Evolutionary conservation across 2,888 invertebrate species (phyloP).

Genomic region (Phania funesta): DNA sequence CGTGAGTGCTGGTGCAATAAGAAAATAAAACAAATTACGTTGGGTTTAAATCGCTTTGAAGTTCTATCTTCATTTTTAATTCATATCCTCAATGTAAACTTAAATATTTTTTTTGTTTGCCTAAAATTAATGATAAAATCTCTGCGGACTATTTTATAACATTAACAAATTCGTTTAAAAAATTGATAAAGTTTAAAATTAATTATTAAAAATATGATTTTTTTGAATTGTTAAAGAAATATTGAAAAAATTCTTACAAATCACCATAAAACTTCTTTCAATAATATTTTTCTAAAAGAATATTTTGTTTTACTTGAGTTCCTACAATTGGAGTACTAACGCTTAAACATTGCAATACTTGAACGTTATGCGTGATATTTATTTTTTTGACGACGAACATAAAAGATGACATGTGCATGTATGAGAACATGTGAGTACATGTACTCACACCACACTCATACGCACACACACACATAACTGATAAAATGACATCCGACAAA

Average conservation of each 20-base stretch:
- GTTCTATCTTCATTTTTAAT: too few species aligned
- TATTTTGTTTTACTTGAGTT: constrained; percentile 17
- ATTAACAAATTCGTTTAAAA: too few species aligned
- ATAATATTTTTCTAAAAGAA: constrained; percentile 43
- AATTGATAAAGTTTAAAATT: too few species aligned
- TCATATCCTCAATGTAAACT: too few species aligned
- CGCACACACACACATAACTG: background rate
- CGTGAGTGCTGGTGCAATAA: too few species aligned
- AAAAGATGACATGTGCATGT: constrained; percentile 4
- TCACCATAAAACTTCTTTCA: constrained; percentile 11
- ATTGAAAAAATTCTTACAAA: constrained; percentile 20
- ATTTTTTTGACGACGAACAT: constrained; percentile 6
- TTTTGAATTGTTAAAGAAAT: constrained; percentile 41
- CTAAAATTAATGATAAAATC: too few species aligned
- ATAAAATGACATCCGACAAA: constrained; percentile 49
- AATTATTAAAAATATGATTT: too few species aligned
- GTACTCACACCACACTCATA: constrained; percentile 4
- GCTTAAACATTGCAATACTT: constrained; percentile 36
- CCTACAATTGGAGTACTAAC: constrained; percentile 45
- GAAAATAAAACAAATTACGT: too few species aligned
- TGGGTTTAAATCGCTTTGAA: too few species aligned
- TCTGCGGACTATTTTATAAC: too few species aligned
- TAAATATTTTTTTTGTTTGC: too few species aligned
- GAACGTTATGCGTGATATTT: constrained; percentile 48
- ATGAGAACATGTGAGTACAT: background rate